Base-by-base conservation (phyloP, 2,113 vertebrate species). In the Laticauda laticaudata region DNA sequence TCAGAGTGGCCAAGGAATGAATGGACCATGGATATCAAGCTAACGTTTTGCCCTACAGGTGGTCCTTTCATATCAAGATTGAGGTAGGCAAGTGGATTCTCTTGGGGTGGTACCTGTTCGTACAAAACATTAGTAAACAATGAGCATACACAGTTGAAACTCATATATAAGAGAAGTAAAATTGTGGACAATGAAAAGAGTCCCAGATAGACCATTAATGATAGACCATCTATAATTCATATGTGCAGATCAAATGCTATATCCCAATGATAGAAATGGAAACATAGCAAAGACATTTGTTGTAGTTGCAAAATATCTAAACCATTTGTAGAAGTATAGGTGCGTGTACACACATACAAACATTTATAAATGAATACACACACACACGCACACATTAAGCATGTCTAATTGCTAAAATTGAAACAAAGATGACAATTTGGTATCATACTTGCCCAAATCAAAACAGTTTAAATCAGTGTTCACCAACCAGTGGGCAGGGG, bases 1-100 rank as follows among this genome's bases (percentile, higher is more conserved):
- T 96, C 95, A 92, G 96, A 97, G 96, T 97, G 96, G 96, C 96
- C 96, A 96, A 96, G 96, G 94, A 96, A 97, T 97, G 96, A 97
- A 97, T 97, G 95, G 96, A 88, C 96, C 96, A 96, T 97, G 96
- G 96, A 97, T 94, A 97, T 94, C 95, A 94, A 97, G 97, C 97
- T 97, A 97, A 97, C 97, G 96, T 97, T 97, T 97, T 96, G 95
- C 97, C 97, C 97, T 97, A 97, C 97, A 97, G 97, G 97, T 97
- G 97, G 97, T 97, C 97, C 96, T 97, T 97, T 97, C 97, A 97
- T 96, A 96, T 96, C 94, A 11, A 96, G 96, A 97, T 95, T 97
- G 96, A 97, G 96, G 94, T 88, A 24, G 92, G 95, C 95, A 96
- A 95, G 96, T 87, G 88, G 87, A 97, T 95, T 96, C 96, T 97